Evolutionary conservation across 2,888 invertebrate species (phyloP).

Genomic region (Cartodere bifasciata): DNA sequence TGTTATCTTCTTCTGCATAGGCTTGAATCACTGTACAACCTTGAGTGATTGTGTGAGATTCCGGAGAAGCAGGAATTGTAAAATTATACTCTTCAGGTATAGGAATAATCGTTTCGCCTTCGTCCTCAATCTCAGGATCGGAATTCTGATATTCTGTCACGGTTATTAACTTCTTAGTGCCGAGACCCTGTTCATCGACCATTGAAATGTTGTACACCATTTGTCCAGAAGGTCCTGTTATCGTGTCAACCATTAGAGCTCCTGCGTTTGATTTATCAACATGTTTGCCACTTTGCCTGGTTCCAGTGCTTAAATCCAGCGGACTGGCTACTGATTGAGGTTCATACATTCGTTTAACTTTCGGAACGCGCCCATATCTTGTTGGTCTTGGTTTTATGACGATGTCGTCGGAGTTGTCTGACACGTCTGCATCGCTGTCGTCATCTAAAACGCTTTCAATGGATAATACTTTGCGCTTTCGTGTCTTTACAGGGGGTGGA

Average conservation of each 20-base stretch:
- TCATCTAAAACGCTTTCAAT: slow-evolving; percentile 20
- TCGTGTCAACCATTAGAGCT: slow-evolving; percentile 21
- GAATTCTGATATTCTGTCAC: slow-evolving; percentile 11
- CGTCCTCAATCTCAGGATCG: slow-evolving; percentile 15
- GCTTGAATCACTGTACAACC: too few species aligned
- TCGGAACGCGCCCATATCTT: slow-evolving; percentile 10
- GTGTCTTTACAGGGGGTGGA: too few species aligned
- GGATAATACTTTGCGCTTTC: slow-evolving; percentile 11
- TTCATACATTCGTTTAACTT: slow-evolving; percentile 4
- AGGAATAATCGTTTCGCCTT: slow-evolving; percentile 5
- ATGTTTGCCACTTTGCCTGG: not conserved
- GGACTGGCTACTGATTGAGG: not conserved
- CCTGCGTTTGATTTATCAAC: slow-evolving; percentile 17
- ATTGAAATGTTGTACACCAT: slow-evolving; percentile 29
- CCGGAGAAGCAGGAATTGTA: slow-evolving; percentile 17
- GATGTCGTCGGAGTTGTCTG: slow-evolving; percentile 10
- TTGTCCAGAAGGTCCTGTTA: slow-evolving; percentile 36
- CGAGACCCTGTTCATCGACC: slow-evolving; percentile 14
- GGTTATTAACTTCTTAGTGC: slow-evolving; percentile 7
- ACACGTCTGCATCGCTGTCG: slow-evolving; percentile 21
- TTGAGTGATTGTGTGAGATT: too few species aligned
- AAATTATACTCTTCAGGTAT: slow-evolving; percentile 18
- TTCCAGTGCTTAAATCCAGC: too few species aligned
- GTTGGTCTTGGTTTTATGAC: slow-evolving; percentile 5
- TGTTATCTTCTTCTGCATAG: too few species aligned